A percentile compares a stretch with the other conserved stretches of the same genome.
Conservation (phyloP, 2,113 vertebrate genomes). For the Carlito syrichta region DNA sequence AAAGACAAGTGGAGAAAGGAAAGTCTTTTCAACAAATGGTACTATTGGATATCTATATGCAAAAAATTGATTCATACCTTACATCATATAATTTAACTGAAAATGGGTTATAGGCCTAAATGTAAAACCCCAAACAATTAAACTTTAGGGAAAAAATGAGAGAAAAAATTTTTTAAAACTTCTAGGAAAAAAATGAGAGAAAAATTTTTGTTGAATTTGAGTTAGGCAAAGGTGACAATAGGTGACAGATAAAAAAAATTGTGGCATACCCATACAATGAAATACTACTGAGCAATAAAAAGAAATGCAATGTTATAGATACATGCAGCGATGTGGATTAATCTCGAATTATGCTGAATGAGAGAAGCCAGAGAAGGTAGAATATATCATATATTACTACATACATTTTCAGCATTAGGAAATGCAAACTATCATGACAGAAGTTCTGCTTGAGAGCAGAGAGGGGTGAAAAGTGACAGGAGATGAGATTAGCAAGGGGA, state of each 20-base stretch:
- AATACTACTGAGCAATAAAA: neutral
- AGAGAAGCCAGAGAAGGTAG: neutral
- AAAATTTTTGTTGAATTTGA: neutral
- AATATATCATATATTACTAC: neutral
- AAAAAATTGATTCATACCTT: neutral
- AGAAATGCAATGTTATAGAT: neutral
- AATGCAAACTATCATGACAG: neutral
- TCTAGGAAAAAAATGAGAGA: neutral
- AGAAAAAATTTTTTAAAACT: neutral
- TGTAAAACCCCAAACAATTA: neutral
- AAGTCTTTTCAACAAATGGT: neutral
- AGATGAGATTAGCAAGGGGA: neutral
- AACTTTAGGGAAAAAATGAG: neutral
- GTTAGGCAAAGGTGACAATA: neutral
- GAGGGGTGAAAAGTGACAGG: no score
- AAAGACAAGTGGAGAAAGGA: neutral
- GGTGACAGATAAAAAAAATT: neutral
- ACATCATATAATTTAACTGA: neutral
- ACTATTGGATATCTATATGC: neutral
- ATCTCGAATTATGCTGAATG: neutral
- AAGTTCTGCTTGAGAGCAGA: neutral
- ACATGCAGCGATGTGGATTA: neutral
- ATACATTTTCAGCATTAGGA: neutral
- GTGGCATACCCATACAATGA: neutral
- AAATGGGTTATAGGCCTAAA: neutral